Base-by-base conservation (phyloP, 2,888 invertebrate genomes). In the Orthonychiurus folsomi region DNA sequence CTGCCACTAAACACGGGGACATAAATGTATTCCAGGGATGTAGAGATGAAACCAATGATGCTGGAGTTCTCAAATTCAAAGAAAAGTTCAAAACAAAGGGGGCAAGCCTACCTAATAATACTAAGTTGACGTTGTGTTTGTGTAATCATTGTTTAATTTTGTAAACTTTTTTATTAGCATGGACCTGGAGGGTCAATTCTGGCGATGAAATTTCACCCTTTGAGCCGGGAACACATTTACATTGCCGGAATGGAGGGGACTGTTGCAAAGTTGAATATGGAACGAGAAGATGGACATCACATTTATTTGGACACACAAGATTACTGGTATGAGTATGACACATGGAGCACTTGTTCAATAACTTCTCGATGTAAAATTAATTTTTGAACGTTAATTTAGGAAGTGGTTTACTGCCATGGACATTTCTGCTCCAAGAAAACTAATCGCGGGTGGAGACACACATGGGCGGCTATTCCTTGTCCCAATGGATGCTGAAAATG, bases 341-440 rank as follows among this genome's bases (percentile, higher is more conserved):
- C 25, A 26, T 27, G 18, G 9, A 28, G 18, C 48, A 48, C 18
- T 48, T n/a, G n/a, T n/a, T n/a, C n/a, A n/a, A n/a, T n/a, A n/a
- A 37, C 15, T 37, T 37, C 9, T 37, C 37, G 5, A 50, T 59
- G 60, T 37, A 21, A 5, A 24, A 27, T 48, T 21, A 47, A 59
- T 25, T 59, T 12, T 52, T 5, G n/a, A n/a, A n/a, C 23, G n/a
- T 25, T 59, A 50, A n/a, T 2, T 59, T 28, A 68, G 66, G 18
- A 37, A 60, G 3, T 72, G 71, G 71, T 70, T 67, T 26, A 70
- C 70, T 20, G 61, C 66, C 25, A 63, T 72, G 69, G 71, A 72
- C 50, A 61, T 69, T 0, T 63, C 64, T 53, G 54, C 61, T 52
- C 28, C 2, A 15, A 5, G 50, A 47, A 15, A 65, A 57, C 48